A percentile compares a stretch with the other conserved stretches of the same genome.
These are phyloP conservation scores for Cyclargus thomasi DNA, from an alignment of 1,140 invertebrate genomes.

Conservation along the genomic window DNA sequence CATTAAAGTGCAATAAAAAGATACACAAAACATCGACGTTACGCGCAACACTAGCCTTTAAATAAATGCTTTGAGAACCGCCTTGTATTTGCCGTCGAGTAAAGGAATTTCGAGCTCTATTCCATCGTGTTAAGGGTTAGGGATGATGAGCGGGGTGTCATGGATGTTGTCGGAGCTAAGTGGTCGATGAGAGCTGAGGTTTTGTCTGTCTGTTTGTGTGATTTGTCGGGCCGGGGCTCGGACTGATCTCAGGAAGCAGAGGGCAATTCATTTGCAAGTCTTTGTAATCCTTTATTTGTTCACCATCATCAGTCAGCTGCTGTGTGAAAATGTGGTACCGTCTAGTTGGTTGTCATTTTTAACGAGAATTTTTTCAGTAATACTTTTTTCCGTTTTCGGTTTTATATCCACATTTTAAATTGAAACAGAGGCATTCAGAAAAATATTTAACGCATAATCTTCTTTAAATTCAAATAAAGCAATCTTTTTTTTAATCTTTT, in stretches of 20 bases:
- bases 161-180: slow-evolving; percentile 38
- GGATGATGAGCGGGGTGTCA: background rate
- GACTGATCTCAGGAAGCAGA: slow-evolving; percentile 40
- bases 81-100: slow-evolving; percentile 23
- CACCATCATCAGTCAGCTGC: background rate
- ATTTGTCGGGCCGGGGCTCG: slow-evolving; percentile 36
- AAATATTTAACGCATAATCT: too few relatives aligned
- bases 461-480: too few relatives aligned
- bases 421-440: too few relatives aligned
- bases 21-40: slow-evolving; percentile 39
- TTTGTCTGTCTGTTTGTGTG: slow-evolving; percentile 68
- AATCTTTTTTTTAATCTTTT: too few relatives aligned
- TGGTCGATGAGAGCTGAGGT: slow-evolving; percentile 63
- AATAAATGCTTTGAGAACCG: slow-evolving; percentile 35
- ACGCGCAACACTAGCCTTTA: slow-evolving; percentile 38
- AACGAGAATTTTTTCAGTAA: too few relatives aligned
- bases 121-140: slow-evolving; percentile 21
- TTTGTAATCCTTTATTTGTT: slow-evolving; percentile 10
- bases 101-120: slow-evolving; percentile 31
- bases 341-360: too few relatives aligned
- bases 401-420: too few relatives aligned
- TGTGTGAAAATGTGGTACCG: too few relatives aligned
- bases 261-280: slow-evolving; percentile 22
- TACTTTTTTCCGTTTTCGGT: too few relatives aligned
- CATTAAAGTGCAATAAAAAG: slow-evolving; percentile 19